Base-by-base conservation (phyloP, 2,888 invertebrate species). In the Petrophora chlorosata region DNA sequence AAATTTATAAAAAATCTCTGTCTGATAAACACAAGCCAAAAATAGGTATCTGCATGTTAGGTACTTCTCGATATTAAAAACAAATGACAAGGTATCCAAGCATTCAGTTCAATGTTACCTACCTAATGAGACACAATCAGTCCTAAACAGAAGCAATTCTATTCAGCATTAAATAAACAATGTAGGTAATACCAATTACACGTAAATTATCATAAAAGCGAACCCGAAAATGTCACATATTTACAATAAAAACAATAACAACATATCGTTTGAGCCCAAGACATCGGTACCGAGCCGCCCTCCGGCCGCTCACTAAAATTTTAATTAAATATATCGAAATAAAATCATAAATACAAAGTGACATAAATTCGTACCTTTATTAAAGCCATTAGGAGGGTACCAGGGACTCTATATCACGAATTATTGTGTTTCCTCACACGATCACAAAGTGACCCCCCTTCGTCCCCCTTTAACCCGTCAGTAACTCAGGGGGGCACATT, bases 301-400 rank as follows among this genome's bases (percentile, higher is more conserved):
- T 35, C 29, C 34, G 55, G 43, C 50, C 39, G 17, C 15, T 51
- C 75, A 80, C 79, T 82, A 82, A 83, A 84, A 85, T 85, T 86
- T 87, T 87, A 88, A 88, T 89, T 85, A 87, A 86, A 88, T 85
- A 81, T 82, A 85, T 86, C 77, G 81, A 76, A 86, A 85, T 80
- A 86, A 85, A 87, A 85, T 86, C 85, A 85, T 88, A 86, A 89
- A 87, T 82, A 87, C 71, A 72, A 61, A 59, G 66, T 59, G 83
- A 82, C 88, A 74, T 79, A 76, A 73, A 81, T 76, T 80, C 76
- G 79, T 86, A 87, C 89, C 88, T 89, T 88, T 88, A 88, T 88
- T 88, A 89, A 88, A 84, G 70, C 83, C 85, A 88, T 89, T 89
- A 88, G 67, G 74, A 82, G 81, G 85, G 82, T 76, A 56, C 49